Percentiles rank a stretch among this genome's conserved stretches.
These are phyloP conservation scores for Drosophila lacteicornis DNA, from an alignment of 1,140 invertebrate species.

Conservation along the genomic window DNA sequence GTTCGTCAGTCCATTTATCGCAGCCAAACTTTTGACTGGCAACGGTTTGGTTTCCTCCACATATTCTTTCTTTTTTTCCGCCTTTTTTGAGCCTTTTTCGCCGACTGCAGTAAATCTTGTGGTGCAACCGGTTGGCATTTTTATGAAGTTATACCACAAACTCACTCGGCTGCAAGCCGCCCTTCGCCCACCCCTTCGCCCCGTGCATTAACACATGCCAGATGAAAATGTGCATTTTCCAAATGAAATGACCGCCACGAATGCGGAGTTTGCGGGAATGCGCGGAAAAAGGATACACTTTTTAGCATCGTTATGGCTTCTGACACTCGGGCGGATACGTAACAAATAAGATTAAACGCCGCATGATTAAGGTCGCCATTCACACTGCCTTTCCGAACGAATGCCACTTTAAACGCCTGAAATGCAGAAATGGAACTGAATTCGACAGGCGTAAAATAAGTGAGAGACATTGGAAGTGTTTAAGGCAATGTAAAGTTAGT, in stretches of 20 bases:
- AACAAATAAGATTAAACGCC: conserved; percentile 17
- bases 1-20: conserved; percentile 60
- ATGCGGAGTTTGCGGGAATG: neutral
- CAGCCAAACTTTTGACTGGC: conserved; percentile 47
- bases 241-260: conserved; percentile 28
- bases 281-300: conserved; percentile 1
- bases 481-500: no score
- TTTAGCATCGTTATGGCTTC: conserved; percentile 4
- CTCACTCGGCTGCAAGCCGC: conserved; percentile 27
- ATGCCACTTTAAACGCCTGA: neutral
- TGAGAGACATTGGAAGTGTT: no score
- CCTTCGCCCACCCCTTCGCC: neutral
- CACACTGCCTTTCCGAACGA: neutral
- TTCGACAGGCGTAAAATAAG: neutral
- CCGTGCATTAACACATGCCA: conserved; percentile 46
- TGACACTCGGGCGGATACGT: neutral
- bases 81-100: conserved; percentile 8
- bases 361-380: conserved; percentile 16
- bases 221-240: conserved; percentile 26
- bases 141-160: conserved; percentile 57
- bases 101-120: conserved; percentile 45
- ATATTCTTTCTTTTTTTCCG: neutral
- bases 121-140: conserved; percentile 51
- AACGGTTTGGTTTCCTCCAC: conserved; percentile 24
- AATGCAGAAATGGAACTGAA: neutral